These are phyloP conservation scores for Prenolepis imparis DNA, from an alignment of 2,888 invertebrate genomes.

Conservation along the genomic window DNA sequence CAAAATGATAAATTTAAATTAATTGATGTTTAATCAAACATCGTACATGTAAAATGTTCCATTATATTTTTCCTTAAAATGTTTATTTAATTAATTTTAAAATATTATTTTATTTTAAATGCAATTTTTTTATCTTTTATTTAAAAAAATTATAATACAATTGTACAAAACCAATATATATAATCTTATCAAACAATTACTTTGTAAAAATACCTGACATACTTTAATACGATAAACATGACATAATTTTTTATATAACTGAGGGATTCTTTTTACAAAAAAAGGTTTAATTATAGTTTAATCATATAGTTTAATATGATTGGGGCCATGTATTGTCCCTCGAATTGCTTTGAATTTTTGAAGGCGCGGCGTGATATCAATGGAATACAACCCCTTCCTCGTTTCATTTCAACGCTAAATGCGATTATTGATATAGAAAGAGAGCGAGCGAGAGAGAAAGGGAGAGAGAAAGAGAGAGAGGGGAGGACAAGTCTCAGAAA, in stretches of 20 bases:
- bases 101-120: neutral
- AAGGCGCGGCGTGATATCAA: slow-evolving; percentile 10
- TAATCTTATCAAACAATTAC: too few species aligned
- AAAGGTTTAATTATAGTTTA: too few species aligned
- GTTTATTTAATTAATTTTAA: neutral
- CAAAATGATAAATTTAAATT: neutral
- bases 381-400: slow-evolving; percentile 17
- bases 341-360: slow-evolving; percentile 26
- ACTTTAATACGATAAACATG: too few species aligned
- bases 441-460: slow-evolving; percentile 16
- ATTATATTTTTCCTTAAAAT: slow-evolving; percentile 5
- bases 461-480: too few species aligned
- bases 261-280: neutral
- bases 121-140: neutral
- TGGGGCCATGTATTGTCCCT: neutral
- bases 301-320: slow-evolving; percentile 7
- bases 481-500: slow-evolving; percentile 24
- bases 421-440: slow-evolving; percentile 2
- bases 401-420: neutral
- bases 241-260: too few species aligned
- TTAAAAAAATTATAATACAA: neutral
- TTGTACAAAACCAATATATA: neutral
- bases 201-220: too few species aligned
- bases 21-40: neutral
- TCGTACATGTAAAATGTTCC: neutral